A percentile compares a stretch with the other conserved stretches of the same genome.
phyloP scores from a whole-genome alignment of 2,888 invertebrate genomes.

The Bursaphelenchus okinawaensis region DNA sequence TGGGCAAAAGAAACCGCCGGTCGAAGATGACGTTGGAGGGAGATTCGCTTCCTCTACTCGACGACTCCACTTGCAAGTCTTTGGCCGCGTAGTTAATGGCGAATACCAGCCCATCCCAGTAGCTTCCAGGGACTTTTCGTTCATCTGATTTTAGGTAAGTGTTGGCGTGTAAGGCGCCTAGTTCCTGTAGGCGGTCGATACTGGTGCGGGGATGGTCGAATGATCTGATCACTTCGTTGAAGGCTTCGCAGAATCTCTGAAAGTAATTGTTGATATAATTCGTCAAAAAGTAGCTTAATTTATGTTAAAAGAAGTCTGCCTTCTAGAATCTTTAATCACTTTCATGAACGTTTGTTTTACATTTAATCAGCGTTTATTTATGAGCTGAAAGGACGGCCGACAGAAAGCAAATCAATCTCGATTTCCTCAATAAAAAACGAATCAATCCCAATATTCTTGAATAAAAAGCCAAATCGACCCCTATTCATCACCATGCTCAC shows the following conservation, averaged over 20 bases:
- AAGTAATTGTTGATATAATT: too few relatives aligned
- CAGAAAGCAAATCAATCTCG: too few relatives aligned
- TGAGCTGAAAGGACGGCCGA: too few relatives aligned
- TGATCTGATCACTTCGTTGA: slow-evolving; percentile 20
- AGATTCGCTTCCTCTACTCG: slow-evolving; percentile 27
- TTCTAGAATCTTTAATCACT: too few relatives aligned
- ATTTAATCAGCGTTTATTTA: too few relatives aligned
- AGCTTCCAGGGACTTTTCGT: slow-evolving; percentile 17
- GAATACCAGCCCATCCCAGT: slow-evolving; percentile 31
- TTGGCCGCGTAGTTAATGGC: slow-evolving; percentile 32
- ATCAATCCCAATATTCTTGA: too few relatives aligned
- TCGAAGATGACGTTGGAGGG: slow-evolving; percentile 20
- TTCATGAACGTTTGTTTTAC: too few relatives aligned
- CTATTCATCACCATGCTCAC: not conserved
- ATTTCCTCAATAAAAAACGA: too few relatives aligned
- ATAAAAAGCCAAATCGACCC: not conserved
- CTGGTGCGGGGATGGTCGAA: slow-evolving; percentile 20
- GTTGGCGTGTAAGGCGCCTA: slow-evolving; percentile 20
- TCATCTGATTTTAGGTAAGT: slow-evolving; percentile 1
- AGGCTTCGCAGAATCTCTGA: slow-evolving; percentile 19
- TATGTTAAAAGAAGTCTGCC: too few relatives aligned
- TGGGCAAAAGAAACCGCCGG: slow-evolving; percentile 25
- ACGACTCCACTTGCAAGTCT: slow-evolving; percentile 26
- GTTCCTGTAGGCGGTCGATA: slow-evolving; percentile 25
- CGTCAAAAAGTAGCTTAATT: too few relatives aligned